phyloP scores from a whole-genome alignment of 2,888 invertebrate species.

The Suillia variegata region DNA sequence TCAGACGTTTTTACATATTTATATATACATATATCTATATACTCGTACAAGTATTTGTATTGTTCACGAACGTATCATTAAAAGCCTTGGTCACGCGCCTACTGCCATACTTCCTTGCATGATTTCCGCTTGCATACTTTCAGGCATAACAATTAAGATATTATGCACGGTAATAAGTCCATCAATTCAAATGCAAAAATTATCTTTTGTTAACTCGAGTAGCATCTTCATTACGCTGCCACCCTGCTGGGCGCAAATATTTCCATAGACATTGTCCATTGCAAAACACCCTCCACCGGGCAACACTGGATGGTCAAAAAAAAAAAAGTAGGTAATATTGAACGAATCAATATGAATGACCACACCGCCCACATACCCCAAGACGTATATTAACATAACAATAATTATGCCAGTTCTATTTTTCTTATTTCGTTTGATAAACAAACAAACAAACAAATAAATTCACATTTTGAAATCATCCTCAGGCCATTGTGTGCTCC shows the following conservation, averaged over 20 bases:
- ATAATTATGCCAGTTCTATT: constrained; percentile 1
- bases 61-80: too few relatives aligned
- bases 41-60: too few relatives aligned
- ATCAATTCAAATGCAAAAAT: not conserved
- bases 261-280: too few relatives aligned
- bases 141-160: not conserved
- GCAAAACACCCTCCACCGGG: too few relatives aligned
- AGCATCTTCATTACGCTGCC: not conserved
- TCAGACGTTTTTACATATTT: too few relatives aligned
- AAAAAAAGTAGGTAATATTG: too few relatives aligned
- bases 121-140: not conserved
- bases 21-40: too few relatives aligned
- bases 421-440: constrained; percentile 1
- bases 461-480: not conserved
- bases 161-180: not conserved
- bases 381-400: not conserved
- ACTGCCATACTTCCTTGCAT: not conserved
- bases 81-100: not conserved
- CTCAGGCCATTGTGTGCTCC: too few relatives aligned
- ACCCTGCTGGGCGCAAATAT: too few relatives aligned
- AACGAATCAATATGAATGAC: too few relatives aligned
- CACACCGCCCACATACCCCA: not conserved
- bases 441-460: constrained; percentile 3
- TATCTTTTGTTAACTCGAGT: not conserved
- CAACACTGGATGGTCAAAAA: too few relatives aligned